Percentiles rank a stretch among this genome's conserved stretches.
phyloP scores from a whole-genome alignment of 2,888 invertebrate species.

The Rapana venosa region DNA sequence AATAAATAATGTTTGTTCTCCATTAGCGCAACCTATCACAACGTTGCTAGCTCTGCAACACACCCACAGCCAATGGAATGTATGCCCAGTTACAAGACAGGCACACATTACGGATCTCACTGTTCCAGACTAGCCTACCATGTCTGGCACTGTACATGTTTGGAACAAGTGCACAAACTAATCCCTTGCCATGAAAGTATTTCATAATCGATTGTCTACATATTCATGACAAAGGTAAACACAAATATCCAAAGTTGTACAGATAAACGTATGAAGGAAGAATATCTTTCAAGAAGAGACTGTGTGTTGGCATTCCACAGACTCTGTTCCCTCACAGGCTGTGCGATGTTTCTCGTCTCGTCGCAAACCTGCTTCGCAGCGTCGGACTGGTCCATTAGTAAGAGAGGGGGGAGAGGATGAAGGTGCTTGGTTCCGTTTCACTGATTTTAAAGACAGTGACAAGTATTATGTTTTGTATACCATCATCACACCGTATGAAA shows the following conservation, averaged over 20 bases:
- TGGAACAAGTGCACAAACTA: background rate
- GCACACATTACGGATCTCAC: no score
- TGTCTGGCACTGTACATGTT: background rate
- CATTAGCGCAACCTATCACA: background rate
- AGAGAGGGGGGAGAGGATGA: background rate
- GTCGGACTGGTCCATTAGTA: background rate
- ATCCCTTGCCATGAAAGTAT: background rate
- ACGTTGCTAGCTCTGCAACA: background rate
- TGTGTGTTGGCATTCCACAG: background rate
- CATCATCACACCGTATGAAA: no score
- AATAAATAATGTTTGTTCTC: background rate
- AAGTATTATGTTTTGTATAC: background rate
- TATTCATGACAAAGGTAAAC: background rate
- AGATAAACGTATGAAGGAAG: background rate
- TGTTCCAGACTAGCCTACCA: background rate
- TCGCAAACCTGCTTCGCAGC: slow-evolving; percentile 28
- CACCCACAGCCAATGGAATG: background rate
- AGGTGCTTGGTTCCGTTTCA: slow-evolving; percentile 35
- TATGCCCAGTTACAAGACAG: no score
- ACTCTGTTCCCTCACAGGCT: background rate
- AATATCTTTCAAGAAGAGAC: no score
- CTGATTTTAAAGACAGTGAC: background rate
- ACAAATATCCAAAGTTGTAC: background rate
- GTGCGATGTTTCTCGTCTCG: slow-evolving; percentile 15
- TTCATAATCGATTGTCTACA: background rate